Base-by-base conservation (phyloP, 1,140 invertebrate species). In the Achatina immaculata region DNA sequence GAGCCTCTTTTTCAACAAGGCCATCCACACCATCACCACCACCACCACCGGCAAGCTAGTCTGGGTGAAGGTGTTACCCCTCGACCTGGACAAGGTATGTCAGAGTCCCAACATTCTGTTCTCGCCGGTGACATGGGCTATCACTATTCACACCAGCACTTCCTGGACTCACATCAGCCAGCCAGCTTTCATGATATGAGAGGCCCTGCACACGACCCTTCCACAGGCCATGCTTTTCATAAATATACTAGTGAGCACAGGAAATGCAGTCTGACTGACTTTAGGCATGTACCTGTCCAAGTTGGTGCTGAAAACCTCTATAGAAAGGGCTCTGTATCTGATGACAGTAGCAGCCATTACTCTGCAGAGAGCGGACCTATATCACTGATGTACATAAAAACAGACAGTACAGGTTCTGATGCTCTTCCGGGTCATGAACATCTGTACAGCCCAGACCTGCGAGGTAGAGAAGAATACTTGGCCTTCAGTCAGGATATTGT, bases 401-500 rank as follows among this genome's bases (percentile, higher is more conserved):
- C 83, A 58, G 82, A 84, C 68, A 82, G 69, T 68, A 34, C 72
- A 28, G 77, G 78, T 68, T 71, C 73, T 34, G 83, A 82, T 68
- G 77, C 73, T 48, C 81, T 84, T 7, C 76, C 83, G 9, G 75
- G 83, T 38, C 83, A 85, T 72, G 86, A 86, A 78, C 83, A 80
- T 31, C 72, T 86, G 38, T 86, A 86, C 73, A 87, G 86, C 76
- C 86, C 86, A 14, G 85, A 86, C 36, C 76, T 84, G 24, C 82
- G 78, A 7, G 75, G 81, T 36, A 80, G 84, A 19, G 86, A 87
- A 19, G 88, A 89, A 71, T 90, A 84, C 84, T 77, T 89, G 68
- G 84, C 88, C 36, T 90, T 88, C 81, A 89, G 87, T 83, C 89
- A 90, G 75, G 89, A 90, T 80, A 89, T 90, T 82, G 85, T 85